These are phyloP conservation scores for Ericerus pela DNA, from an alignment of 1,140 invertebrate species.

Conservation along the genomic window DNA sequence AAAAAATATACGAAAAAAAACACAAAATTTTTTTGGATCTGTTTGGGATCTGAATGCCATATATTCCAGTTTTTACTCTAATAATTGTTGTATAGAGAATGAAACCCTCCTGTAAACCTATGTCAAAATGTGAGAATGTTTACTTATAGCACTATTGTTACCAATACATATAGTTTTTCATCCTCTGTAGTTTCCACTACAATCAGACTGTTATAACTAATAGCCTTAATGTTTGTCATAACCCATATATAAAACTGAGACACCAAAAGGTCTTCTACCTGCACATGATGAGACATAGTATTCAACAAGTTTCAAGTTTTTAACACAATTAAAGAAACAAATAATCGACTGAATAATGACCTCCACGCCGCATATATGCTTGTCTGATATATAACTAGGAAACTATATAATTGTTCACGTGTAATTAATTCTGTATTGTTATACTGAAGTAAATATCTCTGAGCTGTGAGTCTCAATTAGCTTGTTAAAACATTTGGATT, in stretches of 20 bases:
- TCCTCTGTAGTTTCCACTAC: constrained; percentile 97
- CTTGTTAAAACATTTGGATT: constrained; percentile 99
- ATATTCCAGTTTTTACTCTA: too few relatives aligned
- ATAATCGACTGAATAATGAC: constrained; percentile 31
- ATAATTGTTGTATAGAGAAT: too few relatives aligned
- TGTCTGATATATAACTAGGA: constrained; percentile 97
- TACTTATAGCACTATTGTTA: constrained; percentile 83
- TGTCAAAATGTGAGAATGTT: too few relatives aligned
- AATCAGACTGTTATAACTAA: constrained; percentile 98
- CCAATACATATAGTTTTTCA: constrained; percentile 99
- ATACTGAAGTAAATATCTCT: constrained; percentile 85
- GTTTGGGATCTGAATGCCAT: too few relatives aligned
- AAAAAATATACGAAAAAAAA: too few relatives aligned
- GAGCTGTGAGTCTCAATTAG: constrained; percentile 84
- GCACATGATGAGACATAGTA: constrained; percentile 16
- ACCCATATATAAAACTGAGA: constrained; percentile 96
- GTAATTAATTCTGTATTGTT: constrained; percentile 99
- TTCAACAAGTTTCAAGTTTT: neutral
- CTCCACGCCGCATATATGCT: constrained; percentile 97
- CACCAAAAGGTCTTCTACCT: constrained; percentile 91
- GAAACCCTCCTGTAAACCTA: too few relatives aligned
- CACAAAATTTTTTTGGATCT: too few relatives aligned
- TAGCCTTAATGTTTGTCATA: constrained; percentile 99
- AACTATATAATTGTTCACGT: constrained; percentile 94
- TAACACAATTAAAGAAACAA: neutral